Percentiles rank a stretch among this genome's conserved stretches.
Conservation (phyloP, 2,797 vertebrate genomes). For the Choloepus didactylus region DNA sequence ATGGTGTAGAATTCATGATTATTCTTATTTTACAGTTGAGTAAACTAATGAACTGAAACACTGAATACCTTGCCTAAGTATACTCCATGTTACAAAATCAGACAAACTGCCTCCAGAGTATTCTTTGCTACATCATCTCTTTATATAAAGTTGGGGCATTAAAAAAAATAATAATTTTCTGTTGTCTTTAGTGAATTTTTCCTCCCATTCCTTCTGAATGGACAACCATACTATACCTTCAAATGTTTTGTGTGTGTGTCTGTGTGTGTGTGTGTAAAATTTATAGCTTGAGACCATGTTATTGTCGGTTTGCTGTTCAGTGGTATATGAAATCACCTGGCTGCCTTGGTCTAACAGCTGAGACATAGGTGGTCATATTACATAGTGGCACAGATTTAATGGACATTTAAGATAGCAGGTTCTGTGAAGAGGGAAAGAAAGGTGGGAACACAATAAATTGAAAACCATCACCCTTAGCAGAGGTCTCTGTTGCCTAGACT, state of each 20-base stretch:
- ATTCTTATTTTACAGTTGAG: background rate
- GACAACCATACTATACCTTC: background rate
- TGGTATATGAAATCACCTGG: conserved; percentile 63
- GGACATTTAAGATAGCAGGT: background rate
- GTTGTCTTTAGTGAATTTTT: background rate
- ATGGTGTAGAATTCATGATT: background rate
- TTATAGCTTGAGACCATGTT: conserved; percentile 39
- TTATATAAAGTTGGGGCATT: background rate
- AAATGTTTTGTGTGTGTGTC: background rate
- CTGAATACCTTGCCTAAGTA: background rate
- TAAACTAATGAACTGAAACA: background rate
- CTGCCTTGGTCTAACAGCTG: background rate
- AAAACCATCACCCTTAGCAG: background rate
- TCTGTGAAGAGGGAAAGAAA: background rate
- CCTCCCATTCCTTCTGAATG: background rate
- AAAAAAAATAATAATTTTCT: background rate
- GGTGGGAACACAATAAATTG: background rate
- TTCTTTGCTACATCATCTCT: background rate
- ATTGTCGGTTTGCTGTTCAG: conserved; percentile 56
- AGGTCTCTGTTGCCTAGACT: background rate
- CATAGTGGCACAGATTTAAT: background rate
- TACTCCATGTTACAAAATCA: background rate
- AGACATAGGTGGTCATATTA: conserved; percentile 18
- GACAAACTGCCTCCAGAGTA: background rate
- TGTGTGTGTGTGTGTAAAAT: conserved; percentile 19